phyloP scores from a whole-genome alignment of 2,113 vertebrate genomes.

The Argyrosomus japonicus region DNA sequence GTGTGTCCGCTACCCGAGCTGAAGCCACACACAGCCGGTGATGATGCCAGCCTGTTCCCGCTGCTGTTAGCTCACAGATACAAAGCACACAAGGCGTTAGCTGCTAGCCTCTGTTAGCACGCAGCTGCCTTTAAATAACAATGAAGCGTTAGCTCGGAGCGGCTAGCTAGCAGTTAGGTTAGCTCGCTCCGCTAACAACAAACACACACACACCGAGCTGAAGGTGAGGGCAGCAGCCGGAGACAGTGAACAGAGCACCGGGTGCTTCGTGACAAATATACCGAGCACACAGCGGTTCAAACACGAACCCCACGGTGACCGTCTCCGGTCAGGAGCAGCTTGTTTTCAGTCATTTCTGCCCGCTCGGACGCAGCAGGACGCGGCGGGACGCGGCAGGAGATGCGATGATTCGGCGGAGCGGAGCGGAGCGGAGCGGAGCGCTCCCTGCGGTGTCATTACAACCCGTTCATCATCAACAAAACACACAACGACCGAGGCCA shows the following conservation, averaged over 20 bases:
- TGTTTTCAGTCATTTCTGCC: not conserved
- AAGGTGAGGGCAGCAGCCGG: constrained; percentile 26
- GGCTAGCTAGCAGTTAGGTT: constrained; percentile 18
- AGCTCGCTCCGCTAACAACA: constrained; percentile 55
- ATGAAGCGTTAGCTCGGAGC: not conserved
- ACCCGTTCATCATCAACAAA: not conserved
- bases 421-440: constrained; percentile 19
- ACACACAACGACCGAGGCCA: too few species aligned
- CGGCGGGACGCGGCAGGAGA: constrained; percentile 9
- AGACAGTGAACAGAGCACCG: not conserved
- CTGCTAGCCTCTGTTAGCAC: not conserved
- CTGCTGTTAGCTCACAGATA: too few species aligned
- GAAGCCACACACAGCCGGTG: not conserved
- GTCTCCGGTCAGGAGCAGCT: not conserved
- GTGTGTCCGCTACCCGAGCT: not conserved
- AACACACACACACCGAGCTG: constrained; percentile 27
- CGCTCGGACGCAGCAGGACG: not conserved
- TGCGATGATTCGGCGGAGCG: constrained; percentile 36
- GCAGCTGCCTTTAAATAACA: not conserved
- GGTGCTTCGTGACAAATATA: not conserved
- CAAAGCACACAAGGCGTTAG: not conserved
- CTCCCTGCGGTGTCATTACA: constrained; percentile 11
- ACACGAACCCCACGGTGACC: fast-evolving
- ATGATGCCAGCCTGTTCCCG: not conserved
- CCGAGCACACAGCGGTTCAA: not conserved